Base-by-base conservation (phyloP, 2,797 vertebrate genomes). In the Antennarius maculatus region DNA sequence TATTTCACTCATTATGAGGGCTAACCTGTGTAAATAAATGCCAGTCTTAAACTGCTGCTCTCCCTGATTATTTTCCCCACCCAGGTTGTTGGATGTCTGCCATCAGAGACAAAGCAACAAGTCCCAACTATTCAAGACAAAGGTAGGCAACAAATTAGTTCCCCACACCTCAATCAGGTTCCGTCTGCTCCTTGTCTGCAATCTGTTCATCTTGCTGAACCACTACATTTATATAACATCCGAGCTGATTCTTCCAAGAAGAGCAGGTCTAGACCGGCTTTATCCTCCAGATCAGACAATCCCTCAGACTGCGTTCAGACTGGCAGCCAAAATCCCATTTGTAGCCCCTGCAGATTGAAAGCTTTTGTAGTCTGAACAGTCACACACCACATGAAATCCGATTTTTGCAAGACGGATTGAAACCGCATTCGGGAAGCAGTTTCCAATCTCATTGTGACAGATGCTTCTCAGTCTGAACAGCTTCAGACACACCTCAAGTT, bases 51-150 rank as follows among this genome's bases (percentile, higher is more conserved):
- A 45, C 54, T 31, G 42, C 64, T 0, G 53, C 8, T 80, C 29
- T 70, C 3, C 23, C 23, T 23, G 23, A 23, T 2, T 71, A 6
- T 23, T 39, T 47, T 42, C 61, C 43, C 54, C 69, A 23, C 56
- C 52, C 77, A 97, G 96, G 86, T 71, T 97, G 77, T 56, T 97
- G 91, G 95, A 96, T 23, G 90, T 97, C 78, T 93, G 92, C 84
- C 95, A 96, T 83, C 94, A 95, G 76, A 92, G 90, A 28, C 82
- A 87, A 11, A 90, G 92, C 66, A 91, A 93, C 86, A 94, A 88
- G 1, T 90, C 92, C 6, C 92, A 95, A 52, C 92, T 97, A 63
- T 96, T 96, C 83, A 94, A 92, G 53, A 80, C 93, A 0, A 84
- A 96, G 94, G 96, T 97, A 91, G 87, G 91, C 27, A 2, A 56